Percentiles rank a stretch among this genome's conserved stretches.
phyloP scores from a whole-genome alignment of 2,113 vertebrate species.

The Quiscalus mexicanus region DNA sequence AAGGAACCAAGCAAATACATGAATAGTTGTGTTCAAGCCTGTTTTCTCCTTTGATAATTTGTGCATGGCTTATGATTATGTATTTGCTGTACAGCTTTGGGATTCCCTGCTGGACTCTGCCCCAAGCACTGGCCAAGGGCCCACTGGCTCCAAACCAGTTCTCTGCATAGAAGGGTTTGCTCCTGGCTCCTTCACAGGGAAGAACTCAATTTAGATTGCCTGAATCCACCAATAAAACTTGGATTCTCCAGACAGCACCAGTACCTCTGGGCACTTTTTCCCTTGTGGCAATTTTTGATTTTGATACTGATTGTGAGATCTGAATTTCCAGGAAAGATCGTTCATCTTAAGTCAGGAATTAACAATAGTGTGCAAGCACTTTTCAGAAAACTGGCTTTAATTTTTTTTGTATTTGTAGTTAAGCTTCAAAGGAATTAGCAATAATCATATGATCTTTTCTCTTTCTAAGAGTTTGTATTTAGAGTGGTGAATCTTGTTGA shows the following conservation, averaged over 20 bases:
- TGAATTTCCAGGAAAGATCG: not conserved
- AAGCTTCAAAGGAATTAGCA: not conserved
- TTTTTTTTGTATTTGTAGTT: not conserved
- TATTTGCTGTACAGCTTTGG: not conserved
- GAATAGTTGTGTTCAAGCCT: not conserved
- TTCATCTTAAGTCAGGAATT: not conserved
- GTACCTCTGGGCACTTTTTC: not conserved
- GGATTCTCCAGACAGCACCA: not conserved
- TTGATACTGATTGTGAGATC: not conserved
- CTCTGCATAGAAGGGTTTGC: not conserved
- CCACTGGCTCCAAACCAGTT: not conserved
- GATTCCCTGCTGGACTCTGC: not conserved
- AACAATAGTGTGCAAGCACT: not conserved
- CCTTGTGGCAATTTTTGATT: not conserved
- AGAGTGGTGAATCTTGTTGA: not conserved
- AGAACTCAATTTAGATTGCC: rapidly evolving
- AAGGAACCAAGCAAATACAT: not conserved
- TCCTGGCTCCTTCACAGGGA: not conserved
- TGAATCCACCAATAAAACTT: not conserved
- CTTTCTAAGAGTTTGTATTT: not conserved
- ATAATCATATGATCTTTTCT: not conserved
- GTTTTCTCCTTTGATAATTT: not conserved
- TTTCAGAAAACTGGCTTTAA: not conserved
- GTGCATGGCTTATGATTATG: not conserved
- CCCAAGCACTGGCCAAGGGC: not conserved